Evolutionary conservation across 2,113 vertebrate species (phyloP).

Genomic region (Trochalopteron elliotii): DNA sequence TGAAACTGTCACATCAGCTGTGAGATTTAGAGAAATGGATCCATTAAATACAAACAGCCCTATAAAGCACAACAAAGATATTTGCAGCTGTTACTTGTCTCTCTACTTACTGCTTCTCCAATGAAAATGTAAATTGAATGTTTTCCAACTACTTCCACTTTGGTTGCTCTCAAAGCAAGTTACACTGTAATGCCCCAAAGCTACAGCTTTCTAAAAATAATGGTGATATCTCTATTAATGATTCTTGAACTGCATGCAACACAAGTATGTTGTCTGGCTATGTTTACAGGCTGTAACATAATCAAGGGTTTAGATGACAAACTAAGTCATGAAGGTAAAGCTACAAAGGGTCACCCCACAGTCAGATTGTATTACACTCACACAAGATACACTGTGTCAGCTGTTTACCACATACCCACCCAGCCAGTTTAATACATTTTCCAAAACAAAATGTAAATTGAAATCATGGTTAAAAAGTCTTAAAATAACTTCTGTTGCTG

Average conservation of each 20-base stretch:
- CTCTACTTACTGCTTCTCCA: neutral
- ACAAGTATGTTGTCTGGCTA: constrained; percentile 24
- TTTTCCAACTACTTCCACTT: constrained; percentile 26
- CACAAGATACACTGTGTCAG: constrained; percentile 12
- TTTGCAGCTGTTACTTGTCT: constrained; percentile 8
- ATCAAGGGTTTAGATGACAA: constrained; percentile 42
- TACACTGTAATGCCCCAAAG: neutral
- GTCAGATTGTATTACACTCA: constrained; percentile 32
- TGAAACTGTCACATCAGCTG: neutral
- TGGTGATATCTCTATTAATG: neutral
- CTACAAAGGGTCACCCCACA: constrained; percentile 8
- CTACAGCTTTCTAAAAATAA: constrained; percentile 57
- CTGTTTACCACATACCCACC: constrained; percentile 29
- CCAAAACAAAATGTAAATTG: constrained; percentile 63
- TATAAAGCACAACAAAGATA: neutral
- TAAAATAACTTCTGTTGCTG: constrained; percentile 58
- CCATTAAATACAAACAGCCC: neutral
- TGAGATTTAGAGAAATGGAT: neutral
- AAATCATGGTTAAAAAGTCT: constrained; percentile 23
- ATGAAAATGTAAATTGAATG: constrained; percentile 16
- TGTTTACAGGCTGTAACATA: constrained; percentile 58
- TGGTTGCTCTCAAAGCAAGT: neutral
- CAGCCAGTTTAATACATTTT: constrained; percentile 29
- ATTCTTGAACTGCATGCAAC: constrained; percentile 45
- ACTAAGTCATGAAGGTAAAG: constrained; percentile 38